Percentiles rank a stretch among this genome's conserved stretches.
phyloP scores from a whole-genome alignment of 2,797 vertebrate species.

The Perodicticus potto region DNA sequence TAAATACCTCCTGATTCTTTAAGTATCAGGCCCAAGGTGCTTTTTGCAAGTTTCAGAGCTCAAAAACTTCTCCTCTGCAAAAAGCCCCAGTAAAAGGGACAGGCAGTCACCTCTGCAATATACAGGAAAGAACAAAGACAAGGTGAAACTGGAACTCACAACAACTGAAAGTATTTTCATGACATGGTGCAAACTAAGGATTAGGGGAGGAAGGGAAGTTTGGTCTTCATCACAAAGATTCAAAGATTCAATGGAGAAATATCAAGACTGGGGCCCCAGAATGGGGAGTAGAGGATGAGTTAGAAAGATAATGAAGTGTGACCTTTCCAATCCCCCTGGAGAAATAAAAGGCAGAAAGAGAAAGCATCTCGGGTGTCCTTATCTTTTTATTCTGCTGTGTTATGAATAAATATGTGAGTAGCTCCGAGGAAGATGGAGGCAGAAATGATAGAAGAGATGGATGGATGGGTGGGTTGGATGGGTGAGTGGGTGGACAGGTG shows the following conservation, averaged over 20 bases:
- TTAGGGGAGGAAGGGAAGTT: background rate
- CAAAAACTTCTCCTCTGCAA: slow-evolving; percentile 79
- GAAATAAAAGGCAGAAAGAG: background rate
- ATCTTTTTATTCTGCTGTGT: background rate
- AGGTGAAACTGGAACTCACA: slow-evolving; percentile 82
- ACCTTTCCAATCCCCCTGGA: background rate
- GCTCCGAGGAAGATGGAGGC: background rate
- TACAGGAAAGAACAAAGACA: slow-evolving; percentile 81
- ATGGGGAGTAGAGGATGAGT: slow-evolving; percentile 46
- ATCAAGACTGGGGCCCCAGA: slow-evolving; percentile 12
- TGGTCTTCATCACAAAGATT: slow-evolving; percentile 82
- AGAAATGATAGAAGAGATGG: background rate
- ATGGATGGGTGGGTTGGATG: background rate
- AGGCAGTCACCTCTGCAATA: slow-evolving; percentile 80
- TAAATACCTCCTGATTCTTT: slow-evolving; percentile 85
- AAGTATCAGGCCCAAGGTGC: slow-evolving; percentile 84
- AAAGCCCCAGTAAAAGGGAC: slow-evolving; percentile 78
- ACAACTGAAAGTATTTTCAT: slow-evolving; percentile 82
- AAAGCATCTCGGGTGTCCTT: background rate
- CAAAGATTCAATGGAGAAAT: slow-evolving; percentile 80
- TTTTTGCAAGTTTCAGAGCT: slow-evolving; percentile 85
- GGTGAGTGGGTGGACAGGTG: background rate
- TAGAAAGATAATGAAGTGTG: slow-evolving; percentile 63
- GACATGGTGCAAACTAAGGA: slow-evolving; percentile 74
- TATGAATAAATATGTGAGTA: background rate